These are phyloP conservation scores for Rhadina sibilatrix DNA, from an alignment of 2,113 vertebrate species.

Conservation along the genomic window DNA sequence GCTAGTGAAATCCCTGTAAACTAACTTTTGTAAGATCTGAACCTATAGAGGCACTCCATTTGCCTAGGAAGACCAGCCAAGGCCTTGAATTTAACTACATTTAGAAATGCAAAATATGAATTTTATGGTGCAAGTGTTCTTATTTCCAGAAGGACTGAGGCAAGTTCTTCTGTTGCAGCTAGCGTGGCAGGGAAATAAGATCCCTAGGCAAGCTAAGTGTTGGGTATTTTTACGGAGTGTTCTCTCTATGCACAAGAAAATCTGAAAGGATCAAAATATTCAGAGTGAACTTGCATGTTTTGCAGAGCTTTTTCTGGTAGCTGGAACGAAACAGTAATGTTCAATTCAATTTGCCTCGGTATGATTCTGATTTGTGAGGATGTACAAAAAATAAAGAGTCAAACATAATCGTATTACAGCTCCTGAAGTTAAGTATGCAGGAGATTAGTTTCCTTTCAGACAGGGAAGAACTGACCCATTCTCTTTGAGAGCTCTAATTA, in stretches of 20 bases:
- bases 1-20: neutral
- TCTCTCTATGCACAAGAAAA: neutral
- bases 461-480: neutral
- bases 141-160: neutral
- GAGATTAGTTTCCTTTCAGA: neutral
- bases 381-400: neutral
- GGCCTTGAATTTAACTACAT: neutral
- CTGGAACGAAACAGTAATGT: neutral
- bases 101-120: neutral
- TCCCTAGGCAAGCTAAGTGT: neutral
- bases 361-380: neutral
- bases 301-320: neutral
- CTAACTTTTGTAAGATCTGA: neutral
- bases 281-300: neutral
- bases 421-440: neutral
- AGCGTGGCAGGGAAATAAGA: neutral
- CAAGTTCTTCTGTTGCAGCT: neutral
- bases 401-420: neutral
- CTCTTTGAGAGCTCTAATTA: neutral
- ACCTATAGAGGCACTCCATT: neutral
- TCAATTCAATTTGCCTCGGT: neutral
- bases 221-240: neutral
- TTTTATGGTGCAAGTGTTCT: neutral
- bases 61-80: neutral
- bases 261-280: neutral